Base-by-base conservation (phyloP, 2,113 vertebrate species). In the Phalacrocorax brasilianus region DNA sequence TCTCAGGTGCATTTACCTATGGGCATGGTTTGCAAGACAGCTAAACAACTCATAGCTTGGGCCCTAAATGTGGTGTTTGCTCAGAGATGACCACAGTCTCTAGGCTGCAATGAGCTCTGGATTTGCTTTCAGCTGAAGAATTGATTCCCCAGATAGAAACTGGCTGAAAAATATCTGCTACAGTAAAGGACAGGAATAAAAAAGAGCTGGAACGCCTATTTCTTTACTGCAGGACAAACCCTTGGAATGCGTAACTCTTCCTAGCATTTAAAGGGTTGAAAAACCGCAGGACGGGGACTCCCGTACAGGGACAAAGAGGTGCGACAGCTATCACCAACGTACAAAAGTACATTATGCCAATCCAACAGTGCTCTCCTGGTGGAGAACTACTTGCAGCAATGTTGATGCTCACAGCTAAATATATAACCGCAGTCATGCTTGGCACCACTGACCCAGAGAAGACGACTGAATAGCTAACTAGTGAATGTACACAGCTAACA, bases 391-490 rank as follows among this genome's bases (percentile, higher is more conserved):
- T 90, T 32, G 5, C 76, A 77, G 89, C 71, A 66, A 21, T 30
- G 33, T 86, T 83, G 95, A 89, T 77, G 58, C 68, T 91, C 77
- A 80, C 79, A 95, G 87, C 63, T 91, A 95, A 97, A 91, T 90
- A 82, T 68, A 81, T 74, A 97, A 95, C 90, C 78, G 81, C 56
- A 80, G 88, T 65, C 89, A 80, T n/a, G 79, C 76, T 56, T 91
- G 78, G 81, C 94, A 94, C 66, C 85, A 76, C 45, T 97, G 96
- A 95, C 94, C 95, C 94, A 68, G 74, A 58, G 86, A 79, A 93
- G 91, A 88, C 0, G 94, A 91, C 71, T 28, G 35, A 94, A 96
- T 97, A 95, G 91, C 88, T 97, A 93, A 95, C 91, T 21, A 93
- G 89, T 81, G 85, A 95, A 94, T 66, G 82, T 42, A 80, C 62